Evolutionary conservation across 2,797 vertebrate species (phyloP).

Genomic region (Sparidentex hasta): DNA sequence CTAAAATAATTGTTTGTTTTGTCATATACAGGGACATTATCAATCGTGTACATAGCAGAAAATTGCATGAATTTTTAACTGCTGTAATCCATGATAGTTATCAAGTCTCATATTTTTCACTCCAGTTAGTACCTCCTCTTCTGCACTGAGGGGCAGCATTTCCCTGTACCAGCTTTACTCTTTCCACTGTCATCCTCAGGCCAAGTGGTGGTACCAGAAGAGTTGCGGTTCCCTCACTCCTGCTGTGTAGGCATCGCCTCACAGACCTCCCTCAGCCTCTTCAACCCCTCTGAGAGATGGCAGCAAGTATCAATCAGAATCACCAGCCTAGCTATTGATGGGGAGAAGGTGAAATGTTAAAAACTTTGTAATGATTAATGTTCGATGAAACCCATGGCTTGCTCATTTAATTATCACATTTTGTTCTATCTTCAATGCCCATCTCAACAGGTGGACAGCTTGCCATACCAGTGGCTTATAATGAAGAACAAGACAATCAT

Average conservation of each 20-base stretch:
- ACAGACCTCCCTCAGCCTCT: conserved; percentile 90
- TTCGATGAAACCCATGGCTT: too few species aligned
- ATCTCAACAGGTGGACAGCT: conserved; percentile 86
- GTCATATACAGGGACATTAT: not conserved
- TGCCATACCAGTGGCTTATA: conserved; percentile 91
- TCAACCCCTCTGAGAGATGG: conserved; percentile 95
- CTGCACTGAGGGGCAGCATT: not conserved
- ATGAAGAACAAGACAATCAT: conserved; percentile 96
- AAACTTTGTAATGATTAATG: too few species aligned
- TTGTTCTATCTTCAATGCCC: not conserved
- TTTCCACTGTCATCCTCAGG: conserved; percentile 74
- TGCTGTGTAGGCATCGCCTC: conserved; percentile 98
- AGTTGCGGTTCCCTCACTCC: conserved; percentile 91
- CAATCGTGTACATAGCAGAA: not conserved
- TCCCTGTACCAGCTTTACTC: not conserved
- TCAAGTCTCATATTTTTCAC: not conserved
- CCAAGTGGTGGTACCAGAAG: conserved; percentile 91
- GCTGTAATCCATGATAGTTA: not conserved
- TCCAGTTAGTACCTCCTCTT: not conserved
- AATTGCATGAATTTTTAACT: conserved; percentile 23
- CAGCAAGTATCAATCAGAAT: conserved; percentile 91
- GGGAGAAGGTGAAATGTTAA: conserved; percentile 88
- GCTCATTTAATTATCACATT: not conserved
- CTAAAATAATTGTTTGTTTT: not conserved
- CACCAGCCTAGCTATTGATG: conserved; percentile 89